Base-by-base conservation (phyloP, 2,888 invertebrate genomes). In the Lomographa bimaculata region DNA sequence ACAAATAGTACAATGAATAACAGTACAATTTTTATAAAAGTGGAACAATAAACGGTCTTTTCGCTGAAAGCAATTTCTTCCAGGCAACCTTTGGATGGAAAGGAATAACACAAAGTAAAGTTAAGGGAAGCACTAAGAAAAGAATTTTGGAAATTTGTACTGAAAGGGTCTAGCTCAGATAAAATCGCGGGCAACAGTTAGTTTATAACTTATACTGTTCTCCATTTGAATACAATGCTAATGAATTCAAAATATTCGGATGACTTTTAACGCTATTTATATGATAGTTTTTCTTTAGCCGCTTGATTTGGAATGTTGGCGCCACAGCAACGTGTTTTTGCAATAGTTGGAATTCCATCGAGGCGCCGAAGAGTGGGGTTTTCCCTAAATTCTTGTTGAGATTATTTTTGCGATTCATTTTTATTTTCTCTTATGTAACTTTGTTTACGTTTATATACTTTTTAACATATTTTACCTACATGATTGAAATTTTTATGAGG, bases 291-390 rank as follows among this genome's bases (percentile, higher is more conserved):
- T 25, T 19, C 17, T 10, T n/a, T n/a, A 25, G n/a, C 19, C 37
- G 41, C 18, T 19, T 21, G 21, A 37, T 19, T 9, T 8, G 49
- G 50, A 54, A 54, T 50, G 39, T 54, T 42, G 54, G 54, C 54
- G 53, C 50, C 50, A 50, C 30, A 26, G 8, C 19, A 16, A 23
- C 11, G 10, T 35, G 46, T 41, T 33, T 25, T 24, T 36, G 27
- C 6, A 14, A 43, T 32, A 32, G 21, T 32, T 35, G 26, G 19
- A 40, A 40, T 45, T 45, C 28, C 27, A 30, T 39, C 14, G 23
- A 9, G 42, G 21, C 32, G 42, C 26, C 30, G 27, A 19, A 25
- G 6, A 8, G 2, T 30, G 28, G 38, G 44, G 44, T 35, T 44
- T 44, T 27, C 34, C 35, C 34, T 19, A 27, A 35, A 35, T 35